Evolutionary conservation across 2,113 vertebrate genomes (phyloP).

Genomic region (Shinisaurus crocodilurus): DNA sequence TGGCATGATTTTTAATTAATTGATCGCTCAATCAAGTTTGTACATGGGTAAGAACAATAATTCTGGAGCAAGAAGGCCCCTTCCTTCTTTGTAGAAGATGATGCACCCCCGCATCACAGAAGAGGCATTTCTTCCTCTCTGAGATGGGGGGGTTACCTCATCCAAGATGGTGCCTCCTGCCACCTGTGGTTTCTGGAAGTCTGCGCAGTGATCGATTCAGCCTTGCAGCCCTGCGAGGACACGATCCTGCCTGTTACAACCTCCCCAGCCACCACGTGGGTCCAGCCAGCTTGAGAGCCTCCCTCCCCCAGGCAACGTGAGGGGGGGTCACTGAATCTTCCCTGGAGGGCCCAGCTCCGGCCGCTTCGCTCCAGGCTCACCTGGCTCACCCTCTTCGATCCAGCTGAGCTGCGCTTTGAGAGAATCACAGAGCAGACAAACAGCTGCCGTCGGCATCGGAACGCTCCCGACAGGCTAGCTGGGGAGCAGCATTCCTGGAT

Average conservation of each 20-base stretch:
- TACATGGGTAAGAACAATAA: neutral
- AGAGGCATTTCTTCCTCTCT: neutral
- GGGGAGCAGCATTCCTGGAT: slow-evolving; percentile 1
- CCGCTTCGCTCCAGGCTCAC: neutral
- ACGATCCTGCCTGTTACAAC: neutral
- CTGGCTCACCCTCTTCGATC: neutral
- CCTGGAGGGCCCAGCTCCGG: neutral
- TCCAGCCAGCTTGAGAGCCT: neutral
- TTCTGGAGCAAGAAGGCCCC: neutral
- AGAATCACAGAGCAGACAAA: slow-evolving; percentile 61
- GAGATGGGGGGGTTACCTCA: neutral
- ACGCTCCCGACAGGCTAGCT: slow-evolving; percentile 57
- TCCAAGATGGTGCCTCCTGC: neutral
- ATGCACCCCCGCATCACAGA: neutral
- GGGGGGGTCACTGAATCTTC: too few relatives aligned
- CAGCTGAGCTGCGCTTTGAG: neutral
- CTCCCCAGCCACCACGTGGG: neutral
- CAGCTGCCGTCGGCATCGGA: slow-evolving; percentile 65
- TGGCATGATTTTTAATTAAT: neutral
- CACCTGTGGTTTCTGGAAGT: neutral
- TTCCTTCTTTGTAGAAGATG: neutral
- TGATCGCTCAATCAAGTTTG: neutral
- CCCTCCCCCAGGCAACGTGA: neutral
- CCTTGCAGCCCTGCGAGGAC: too few relatives aligned
- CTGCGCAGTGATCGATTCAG: too few relatives aligned